These are phyloP conservation scores for Hemithea aestivaria DNA, from an alignment of 2,888 invertebrate species.

Conservation along the genomic window DNA sequence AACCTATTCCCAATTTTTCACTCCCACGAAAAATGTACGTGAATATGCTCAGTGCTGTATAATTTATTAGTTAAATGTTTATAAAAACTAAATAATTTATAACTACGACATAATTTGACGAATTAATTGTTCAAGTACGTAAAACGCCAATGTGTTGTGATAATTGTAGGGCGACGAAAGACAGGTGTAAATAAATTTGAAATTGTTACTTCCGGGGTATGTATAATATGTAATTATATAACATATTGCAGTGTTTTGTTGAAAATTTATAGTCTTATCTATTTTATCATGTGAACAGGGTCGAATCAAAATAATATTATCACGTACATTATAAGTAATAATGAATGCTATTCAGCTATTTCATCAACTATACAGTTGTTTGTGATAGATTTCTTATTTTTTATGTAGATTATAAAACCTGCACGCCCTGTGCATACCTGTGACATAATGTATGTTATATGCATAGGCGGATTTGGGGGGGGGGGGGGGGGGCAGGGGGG, in stretches of 20 bases:
- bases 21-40: neutral
- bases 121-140: too few relatives aligned
- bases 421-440: too few relatives aligned
- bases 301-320: slow-evolving; percentile 3
- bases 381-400: too few relatives aligned
- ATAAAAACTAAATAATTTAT: neutral
- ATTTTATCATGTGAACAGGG: slow-evolving; percentile 11
- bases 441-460: too few relatives aligned
- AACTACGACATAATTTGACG: too few relatives aligned
- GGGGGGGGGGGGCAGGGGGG: too few relatives aligned
- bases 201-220: slow-evolving; percentile 11
- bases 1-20: neutral
- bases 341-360: neutral
- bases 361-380: too few relatives aligned
- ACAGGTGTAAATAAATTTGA: too few relatives aligned
- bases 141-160: too few relatives aligned
- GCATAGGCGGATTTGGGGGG: too few relatives aligned
- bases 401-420: too few relatives aligned
- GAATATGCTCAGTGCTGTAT: slow-evolving; percentile 8
- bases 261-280: slow-evolving; percentile 10
- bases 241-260: slow-evolving; percentile 3
- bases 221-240: slow-evolving; percentile 5
- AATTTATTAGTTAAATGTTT: slow-evolving; percentile 6
- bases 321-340: too few relatives aligned
- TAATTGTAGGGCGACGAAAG: neutral